Base-by-base conservation (phyloP, 2,113 vertebrate species). In the Acanthisitta chloris region DNA sequence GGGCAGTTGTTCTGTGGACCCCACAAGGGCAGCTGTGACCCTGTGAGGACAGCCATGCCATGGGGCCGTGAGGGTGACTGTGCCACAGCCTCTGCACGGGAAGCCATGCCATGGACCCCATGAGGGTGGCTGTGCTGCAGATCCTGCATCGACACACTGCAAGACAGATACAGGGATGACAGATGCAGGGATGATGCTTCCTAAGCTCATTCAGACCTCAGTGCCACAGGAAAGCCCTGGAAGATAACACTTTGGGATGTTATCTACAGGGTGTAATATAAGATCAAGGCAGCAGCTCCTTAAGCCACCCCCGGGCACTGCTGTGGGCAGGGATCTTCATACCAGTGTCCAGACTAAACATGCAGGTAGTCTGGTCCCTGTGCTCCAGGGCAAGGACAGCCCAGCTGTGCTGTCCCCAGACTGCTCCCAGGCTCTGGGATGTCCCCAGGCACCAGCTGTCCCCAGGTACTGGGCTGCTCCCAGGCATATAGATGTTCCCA, bases 391-490 rank as follows among this genome's bases (percentile, higher is more conserved):
- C 86, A 4, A 0, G 16, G 62, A 58, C 59, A 73, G 65, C 14
- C 49, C 23, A 0, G 5, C 74, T 6, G 2, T 0, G 19, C 78
- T 67, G 76, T 59, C 57, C 34, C 58, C 34, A n/a, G n/a, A n/a
- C 4, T 17, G 42, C 3, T 38, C 40, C 69, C n/a, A 11, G 38
- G 61, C 38, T 21, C 38, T 8, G 9, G 40, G 40, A 3, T 43
- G 40, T 23, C 14, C 17, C 38, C 38, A 29, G 40, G 62, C 29
- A 33, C 40, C 15, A 13, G 17, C 13, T 62, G 36, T 19, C 36
- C 34, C 57, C 42, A 28, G 86, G 76, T 42, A 21, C 48, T 6
- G 4, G 49, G 40, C 49, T 38, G 57, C 0, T 13, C 4, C 40
- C 28, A 28, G 64, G 58, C 1, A 73, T 52, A 40, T 33, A 17